These are phyloP conservation scores for Drepanosiphum platanoidis DNA, from an alignment of 2,888 invertebrate genomes.

Conservation along the genomic window DNA sequence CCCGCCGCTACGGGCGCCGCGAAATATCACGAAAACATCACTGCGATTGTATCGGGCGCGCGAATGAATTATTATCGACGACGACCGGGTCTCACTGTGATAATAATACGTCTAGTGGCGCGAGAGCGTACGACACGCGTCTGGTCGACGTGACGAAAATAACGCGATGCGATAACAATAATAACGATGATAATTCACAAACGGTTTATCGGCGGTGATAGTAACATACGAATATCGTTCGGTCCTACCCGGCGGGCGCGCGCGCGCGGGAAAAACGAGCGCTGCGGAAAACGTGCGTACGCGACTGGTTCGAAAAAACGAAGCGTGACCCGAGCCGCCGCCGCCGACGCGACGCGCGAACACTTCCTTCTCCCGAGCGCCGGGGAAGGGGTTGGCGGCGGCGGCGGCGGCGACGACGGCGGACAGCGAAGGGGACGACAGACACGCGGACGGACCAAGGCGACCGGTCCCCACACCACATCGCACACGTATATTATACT, in stretches of 20 bases:
- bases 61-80: no score
- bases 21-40: no score
- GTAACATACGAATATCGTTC: background rate
- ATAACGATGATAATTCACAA: background rate
- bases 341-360: background rate
- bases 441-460: background rate
- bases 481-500: no score
- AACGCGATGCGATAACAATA: background rate
- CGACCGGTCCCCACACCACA: constrained; percentile 50
- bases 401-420: background rate
- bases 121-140: background rate
- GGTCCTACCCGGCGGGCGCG: background rate
- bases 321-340: constrained; percentile 1
- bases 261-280: constrained; percentile 51
- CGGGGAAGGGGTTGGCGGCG: background rate
- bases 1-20: no score
- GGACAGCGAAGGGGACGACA: background rate
- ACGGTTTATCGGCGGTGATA: no score
- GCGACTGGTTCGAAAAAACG: constrained; percentile 59
- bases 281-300: constrained; percentile 56
- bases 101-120: no score
- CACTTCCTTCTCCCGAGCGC: constrained; percentile 18
- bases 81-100: no score
- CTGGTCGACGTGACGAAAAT: background rate
- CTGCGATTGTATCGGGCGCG: background rate